Conservation (phyloP, 2,113 vertebrate species). For the Xiphophorus maculatus region DNA sequence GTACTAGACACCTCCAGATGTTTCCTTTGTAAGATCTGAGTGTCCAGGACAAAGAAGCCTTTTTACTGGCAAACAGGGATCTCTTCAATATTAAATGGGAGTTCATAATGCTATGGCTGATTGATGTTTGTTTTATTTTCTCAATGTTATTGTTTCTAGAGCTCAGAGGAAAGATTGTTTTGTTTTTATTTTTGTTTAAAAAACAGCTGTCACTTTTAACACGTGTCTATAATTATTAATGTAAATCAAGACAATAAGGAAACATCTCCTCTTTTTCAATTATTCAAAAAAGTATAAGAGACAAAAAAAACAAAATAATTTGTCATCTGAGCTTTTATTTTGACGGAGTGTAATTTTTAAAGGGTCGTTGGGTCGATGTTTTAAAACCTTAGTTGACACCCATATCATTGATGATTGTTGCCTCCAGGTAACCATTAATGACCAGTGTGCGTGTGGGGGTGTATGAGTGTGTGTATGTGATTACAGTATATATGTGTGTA, state of each 20-base stretch:
- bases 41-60: background rate
- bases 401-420: constrained; percentile 83
- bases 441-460: constrained; percentile 57
- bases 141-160: constrained; percentile 60
- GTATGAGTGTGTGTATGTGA: constrained; percentile 28
- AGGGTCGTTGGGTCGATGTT: constrained; percentile 68
- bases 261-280: background rate
- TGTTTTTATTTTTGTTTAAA: background rate
- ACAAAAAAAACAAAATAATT: constrained; percentile 19
- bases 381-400: constrained; percentile 67
- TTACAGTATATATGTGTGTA: constrained; percentile 47
- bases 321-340: constrained; percentile 77
- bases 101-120: constrained; percentile 6
- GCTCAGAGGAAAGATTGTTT: constrained; percentile 79
- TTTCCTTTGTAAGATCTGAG: background rate
- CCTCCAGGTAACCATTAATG: constrained; percentile 83
- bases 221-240: constrained; percentile 1
- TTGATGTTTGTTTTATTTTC: constrained; percentile 44
- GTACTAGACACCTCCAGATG: background rate
- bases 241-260: background rate
- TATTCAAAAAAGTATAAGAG: background rate
- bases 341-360: constrained; percentile 50
- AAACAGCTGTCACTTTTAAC: background rate
- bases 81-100: background rate
- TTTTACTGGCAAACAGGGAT: background rate